Conservation (phyloP, 2,113 vertebrate genomes). For the Glaucomys volans region DNA sequence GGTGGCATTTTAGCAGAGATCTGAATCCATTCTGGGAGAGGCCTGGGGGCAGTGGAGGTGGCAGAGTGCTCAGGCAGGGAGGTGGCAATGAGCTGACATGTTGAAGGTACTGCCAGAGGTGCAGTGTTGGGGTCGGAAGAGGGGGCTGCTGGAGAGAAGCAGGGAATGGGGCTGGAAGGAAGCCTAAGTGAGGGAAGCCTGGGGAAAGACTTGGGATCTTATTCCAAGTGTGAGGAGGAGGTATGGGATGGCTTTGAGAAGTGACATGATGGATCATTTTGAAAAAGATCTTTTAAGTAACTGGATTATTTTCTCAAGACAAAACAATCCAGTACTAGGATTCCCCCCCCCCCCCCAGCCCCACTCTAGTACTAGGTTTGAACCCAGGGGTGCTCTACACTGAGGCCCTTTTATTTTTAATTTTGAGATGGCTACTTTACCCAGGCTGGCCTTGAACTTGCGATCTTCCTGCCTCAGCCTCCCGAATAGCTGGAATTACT, state of each 20-base stretch:
- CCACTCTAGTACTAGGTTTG: neutral
- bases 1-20: neutral
- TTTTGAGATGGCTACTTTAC: neutral
- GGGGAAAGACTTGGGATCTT: neutral
- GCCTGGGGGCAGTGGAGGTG: fast-evolving
- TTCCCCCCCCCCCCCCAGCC: too few species aligned
- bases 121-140: neutral
- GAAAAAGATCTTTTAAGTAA: neutral
- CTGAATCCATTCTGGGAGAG: neutral
- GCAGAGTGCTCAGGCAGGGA: neutral
- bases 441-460: neutral
- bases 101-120: neutral
- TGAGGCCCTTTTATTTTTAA: neutral
- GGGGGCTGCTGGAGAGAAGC: neutral
- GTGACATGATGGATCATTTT: neutral
- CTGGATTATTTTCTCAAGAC: neutral
- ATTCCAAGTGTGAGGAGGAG: neutral
- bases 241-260: neutral
- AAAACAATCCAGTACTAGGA: too few species aligned
- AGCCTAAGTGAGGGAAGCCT: neutral
- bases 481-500: neutral
- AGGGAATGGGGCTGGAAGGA: neutral
- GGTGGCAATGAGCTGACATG: neutral
- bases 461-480: neutral
- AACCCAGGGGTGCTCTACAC: neutral